Conservation (phyloP, 30 jellyfish, hydroid and myxozoan species). For the Phacellophora camtschatica region DNA sequence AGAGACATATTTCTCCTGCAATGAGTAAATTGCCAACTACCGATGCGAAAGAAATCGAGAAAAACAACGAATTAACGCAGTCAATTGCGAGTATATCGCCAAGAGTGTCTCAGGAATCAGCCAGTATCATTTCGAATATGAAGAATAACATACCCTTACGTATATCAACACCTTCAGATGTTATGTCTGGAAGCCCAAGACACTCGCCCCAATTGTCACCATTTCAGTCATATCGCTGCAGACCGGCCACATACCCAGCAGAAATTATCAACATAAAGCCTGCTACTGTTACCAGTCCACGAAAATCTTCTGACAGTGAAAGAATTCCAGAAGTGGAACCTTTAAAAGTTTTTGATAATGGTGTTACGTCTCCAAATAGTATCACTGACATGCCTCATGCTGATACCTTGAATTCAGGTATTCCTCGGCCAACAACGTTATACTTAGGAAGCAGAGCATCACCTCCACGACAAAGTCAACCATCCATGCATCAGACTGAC, state of each 20-base stretch:
- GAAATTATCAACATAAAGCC: constrained; percentile 49
- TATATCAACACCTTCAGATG: constrained; percentile 47
- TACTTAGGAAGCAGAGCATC: constrained; percentile 50
- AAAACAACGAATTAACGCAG: neutral
- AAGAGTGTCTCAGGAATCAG: constrained; percentile 9
- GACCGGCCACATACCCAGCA: constrained; percentile 71
- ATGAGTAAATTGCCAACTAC: constrained; percentile 5
- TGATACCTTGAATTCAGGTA: constrained; percentile 30
- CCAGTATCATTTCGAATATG: constrained; percentile 39
- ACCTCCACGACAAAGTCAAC: constrained; percentile 47
- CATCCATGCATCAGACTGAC: neutral
- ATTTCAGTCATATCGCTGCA: constrained; percentile 52
- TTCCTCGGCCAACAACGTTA: constrained; percentile 48
- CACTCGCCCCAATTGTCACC: constrained; percentile 63
- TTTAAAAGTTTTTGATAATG: neutral
- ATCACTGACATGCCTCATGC: neutral
- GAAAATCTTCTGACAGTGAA: constrained; percentile 4
- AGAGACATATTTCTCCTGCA: constrained; percentile 42
- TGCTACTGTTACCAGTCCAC: constrained; percentile 28
- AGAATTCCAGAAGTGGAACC: constrained; percentile 6
- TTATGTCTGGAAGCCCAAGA: constrained; percentile 53
- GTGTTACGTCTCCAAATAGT: neutral
- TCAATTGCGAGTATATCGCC: constrained; percentile 7
- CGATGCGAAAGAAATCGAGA: neutral
- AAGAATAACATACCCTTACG: neutral